Percentiles rank a stretch among this genome's conserved stretches.
Evolutionary conservation across 2,797 vertebrate genomes (phyloP).

Genomic region (Cuculus canorus): DNA sequence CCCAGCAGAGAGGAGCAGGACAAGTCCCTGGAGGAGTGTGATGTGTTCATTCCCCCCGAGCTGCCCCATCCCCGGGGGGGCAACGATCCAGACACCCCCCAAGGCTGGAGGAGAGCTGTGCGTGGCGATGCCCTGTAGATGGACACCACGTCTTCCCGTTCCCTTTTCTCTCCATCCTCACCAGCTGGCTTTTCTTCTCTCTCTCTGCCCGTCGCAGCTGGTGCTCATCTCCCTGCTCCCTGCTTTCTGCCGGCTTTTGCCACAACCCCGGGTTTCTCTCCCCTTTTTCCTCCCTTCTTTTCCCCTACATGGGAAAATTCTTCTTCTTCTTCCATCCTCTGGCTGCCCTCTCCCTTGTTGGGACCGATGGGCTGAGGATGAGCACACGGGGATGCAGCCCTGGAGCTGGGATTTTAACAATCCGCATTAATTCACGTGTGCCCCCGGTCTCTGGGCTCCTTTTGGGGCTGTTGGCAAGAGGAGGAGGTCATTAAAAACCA

Average conservation of each 20-base stretch:
- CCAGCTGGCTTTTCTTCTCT: not conserved
- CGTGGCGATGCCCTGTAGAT: not conserved
- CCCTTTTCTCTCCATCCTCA: not conserved
- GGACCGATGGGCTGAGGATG: not conserved
- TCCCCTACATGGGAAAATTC: not conserved
- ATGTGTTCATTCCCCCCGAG: not conserved
- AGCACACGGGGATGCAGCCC: accelerated
- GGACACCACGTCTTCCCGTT: accelerated
- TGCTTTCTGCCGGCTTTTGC: not conserved
- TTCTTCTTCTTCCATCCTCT: not conserved
- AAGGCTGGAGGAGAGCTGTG: not conserved
- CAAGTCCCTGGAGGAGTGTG: not conserved
- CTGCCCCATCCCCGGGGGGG: accelerated
- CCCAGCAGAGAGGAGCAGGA: not conserved
- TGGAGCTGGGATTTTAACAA: not conserved
- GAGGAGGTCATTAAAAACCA: not conserved
- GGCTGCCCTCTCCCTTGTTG: not conserved
- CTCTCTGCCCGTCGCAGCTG: not conserved
- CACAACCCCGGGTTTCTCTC: accelerated
- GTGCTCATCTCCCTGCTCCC: not conserved
- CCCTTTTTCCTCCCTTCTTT: not conserved
- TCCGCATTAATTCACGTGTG: not conserved
- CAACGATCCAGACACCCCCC: not conserved
- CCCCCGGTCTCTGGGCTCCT: accelerated
- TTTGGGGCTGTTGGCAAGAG: not conserved